Evolutionary conservation across 2,888 invertebrate species (phyloP), one percentile per base, ranked within the genome.

Genomic region (Plagodis dolabraria): DNA sequence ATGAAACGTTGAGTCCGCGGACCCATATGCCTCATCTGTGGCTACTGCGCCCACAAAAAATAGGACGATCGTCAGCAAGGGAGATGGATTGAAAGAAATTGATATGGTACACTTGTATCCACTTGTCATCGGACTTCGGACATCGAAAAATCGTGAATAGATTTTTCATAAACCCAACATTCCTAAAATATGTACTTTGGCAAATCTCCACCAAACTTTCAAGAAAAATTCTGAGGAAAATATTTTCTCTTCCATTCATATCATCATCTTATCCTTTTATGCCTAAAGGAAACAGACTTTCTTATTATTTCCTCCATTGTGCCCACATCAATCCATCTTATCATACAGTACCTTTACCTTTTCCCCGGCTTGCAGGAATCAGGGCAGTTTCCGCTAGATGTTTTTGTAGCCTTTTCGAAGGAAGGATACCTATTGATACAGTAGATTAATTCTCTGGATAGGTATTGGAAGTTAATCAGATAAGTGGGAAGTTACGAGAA

Each of bases 241-340:
- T 53, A 12, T 53, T 53, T 12, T 47, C 34, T 47, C 34, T 47
- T 35, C 35, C 36, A 38, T 38, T 38, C 38, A 38, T 38, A 38
- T 8, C 38, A 22, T 22, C 22, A 22, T 38, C 9, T 7, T 47
- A 35, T 44, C n/a, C 38, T 48, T 51, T 52, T 7, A 54, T 5
- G 5, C 8, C 33, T 45, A 33, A 5, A 53, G 10, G 47, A 54
- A 57, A 7, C 10, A 10, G 44, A 38, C 10, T 34, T 12, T 8
- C 38, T 38, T 57, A 36, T 40, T 34, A 33, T 50, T 45, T 43
- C 36, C 35, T 47, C 40, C 57, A 47, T 47, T 53, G 34, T 49
- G 36, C 12, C 35, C 38, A 44, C 35, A 46, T 58, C 45, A 53
- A 53, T 57, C 47, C 36, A 42, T 43, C 12, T 58, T 53, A 63